Evolutionary conservation across 2,113 vertebrate species (phyloP), one percentile per base, ranked within the genome.

Genomic region (Choloepus hoffmanni): DNA sequence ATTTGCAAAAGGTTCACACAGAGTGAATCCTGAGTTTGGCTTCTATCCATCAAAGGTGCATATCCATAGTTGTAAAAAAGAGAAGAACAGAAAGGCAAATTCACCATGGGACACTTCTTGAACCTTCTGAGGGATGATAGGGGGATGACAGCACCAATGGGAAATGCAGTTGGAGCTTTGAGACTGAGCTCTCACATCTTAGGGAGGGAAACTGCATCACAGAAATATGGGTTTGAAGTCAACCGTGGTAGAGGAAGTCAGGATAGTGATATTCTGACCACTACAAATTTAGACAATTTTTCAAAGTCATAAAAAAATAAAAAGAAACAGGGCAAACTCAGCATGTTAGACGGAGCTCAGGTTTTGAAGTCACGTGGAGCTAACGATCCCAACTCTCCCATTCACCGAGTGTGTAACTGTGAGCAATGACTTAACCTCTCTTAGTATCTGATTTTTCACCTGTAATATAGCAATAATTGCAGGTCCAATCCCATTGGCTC

Each of bases 81-180:
- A 11, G 23, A 26, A 78, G 30, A 68, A 65, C 0, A 2, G 62
- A 73, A 65, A 73, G 58, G 33, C 26, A 11, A 14, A 1, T 7
- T 40, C 1, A 5, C 65, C 15, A 2, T 1, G 21, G 72, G 53
- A n/a, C 12, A 21, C 23, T 26, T 21, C 28, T 65, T 14, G 23
- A 92, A 30, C 12, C 11, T 43, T 73, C 50, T 9, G 15, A 26
- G 36, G 19, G 68, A 45, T 16, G 23, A 36, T 0, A 13, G 16
- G 19, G 9, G 19, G 9, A 28, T 1, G 12, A 15, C 1, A 55
- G 28, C 55, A 40, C 2, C 28, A 62, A 72, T 0, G 1, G 23
- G 48, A n/a, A 62, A 12, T 14, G 3, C 36, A 7, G 7, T 0
- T 16, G 55, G 26, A 60, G 21, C 13, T 11, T 15, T 4, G 16